A percentile compares a stretch with the other conserved stretches of the same genome.
phyloP scores from a whole-genome alignment of 92 coral and sea anemone species.

The Diadumene lineata region DNA sequence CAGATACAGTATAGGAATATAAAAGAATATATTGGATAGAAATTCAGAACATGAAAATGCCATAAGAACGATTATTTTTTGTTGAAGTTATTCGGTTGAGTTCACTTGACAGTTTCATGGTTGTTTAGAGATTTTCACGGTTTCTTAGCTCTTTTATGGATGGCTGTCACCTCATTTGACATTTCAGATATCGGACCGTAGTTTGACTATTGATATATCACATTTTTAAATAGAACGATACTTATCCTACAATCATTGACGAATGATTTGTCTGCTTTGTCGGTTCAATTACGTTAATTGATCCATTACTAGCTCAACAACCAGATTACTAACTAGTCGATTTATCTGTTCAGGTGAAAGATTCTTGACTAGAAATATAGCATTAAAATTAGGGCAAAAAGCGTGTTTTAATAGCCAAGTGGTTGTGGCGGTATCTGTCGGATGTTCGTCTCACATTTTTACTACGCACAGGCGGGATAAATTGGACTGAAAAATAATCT shows the following conservation, averaged over 20 bases:
- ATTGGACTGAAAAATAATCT: too few relatives aligned
- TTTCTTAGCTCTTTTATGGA: not conserved
- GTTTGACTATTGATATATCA: not conserved
- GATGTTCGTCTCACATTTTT: too few relatives aligned
- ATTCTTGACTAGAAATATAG: not conserved
- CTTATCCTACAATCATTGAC: not conserved
- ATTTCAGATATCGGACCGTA: not conserved
- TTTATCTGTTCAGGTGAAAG: constrained; percentile 1
- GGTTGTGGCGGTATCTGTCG: too few relatives aligned
- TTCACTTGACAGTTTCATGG: not conserved
- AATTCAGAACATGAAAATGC: too few relatives aligned
- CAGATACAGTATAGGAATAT: not conserved
- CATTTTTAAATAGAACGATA: not conserved
- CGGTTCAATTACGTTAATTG: constrained; percentile 21
- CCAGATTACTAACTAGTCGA: not conserved
- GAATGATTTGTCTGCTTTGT: constrained; percentile 15
- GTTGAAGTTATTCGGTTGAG: not conserved
- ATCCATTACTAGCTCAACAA: not conserved
- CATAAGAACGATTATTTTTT: too few relatives aligned
- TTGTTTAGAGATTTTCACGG: not conserved
- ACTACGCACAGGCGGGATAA: too few relatives aligned
- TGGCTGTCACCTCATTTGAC: constrained; percentile 4
- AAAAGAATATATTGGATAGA: not conserved
- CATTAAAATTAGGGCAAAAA: not conserved
- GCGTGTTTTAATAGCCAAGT: too few relatives aligned